Conservation (phyloP, 2,797 vertebrate genomes). For the Aulostomus chinensis region DNA sequence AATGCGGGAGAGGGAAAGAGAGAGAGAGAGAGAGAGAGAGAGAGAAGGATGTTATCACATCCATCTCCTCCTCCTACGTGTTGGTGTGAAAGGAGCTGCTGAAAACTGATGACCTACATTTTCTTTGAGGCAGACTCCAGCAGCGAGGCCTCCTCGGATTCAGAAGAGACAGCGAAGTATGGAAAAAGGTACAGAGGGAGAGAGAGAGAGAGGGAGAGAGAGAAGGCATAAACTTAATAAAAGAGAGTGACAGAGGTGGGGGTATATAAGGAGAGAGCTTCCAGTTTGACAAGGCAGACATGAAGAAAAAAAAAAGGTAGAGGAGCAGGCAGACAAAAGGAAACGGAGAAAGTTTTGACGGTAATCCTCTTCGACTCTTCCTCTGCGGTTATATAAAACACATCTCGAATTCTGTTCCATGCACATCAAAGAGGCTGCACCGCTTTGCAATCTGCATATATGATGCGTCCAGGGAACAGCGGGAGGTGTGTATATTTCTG, state of each 20-base stretch:
- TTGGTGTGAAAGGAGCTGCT: slow-evolving; percentile 64
- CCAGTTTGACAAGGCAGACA: slow-evolving; percentile 47
- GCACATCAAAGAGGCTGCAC: slow-evolving; percentile 77
- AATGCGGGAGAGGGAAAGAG: no score
- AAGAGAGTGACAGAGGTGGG: background rate
- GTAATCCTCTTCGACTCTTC: slow-evolving; percentile 69
- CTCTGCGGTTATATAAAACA: slow-evolving; percentile 74
- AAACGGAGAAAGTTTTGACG: slow-evolving; percentile 63
- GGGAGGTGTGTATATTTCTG: slow-evolving; percentile 30
- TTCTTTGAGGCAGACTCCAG: slow-evolving; percentile 60
- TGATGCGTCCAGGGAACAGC: slow-evolving; percentile 69
- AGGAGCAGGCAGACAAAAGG: slow-evolving; percentile 52
- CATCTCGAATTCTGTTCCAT: slow-evolving; percentile 77
- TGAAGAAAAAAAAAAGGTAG: slow-evolving; percentile 53
- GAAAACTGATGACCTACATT: slow-evolving; percentile 82
- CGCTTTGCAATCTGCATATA: slow-evolving; percentile 75
- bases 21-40: background rate
- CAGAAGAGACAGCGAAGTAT: slow-evolving; percentile 13
- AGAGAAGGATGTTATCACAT: slow-evolving; percentile 58
- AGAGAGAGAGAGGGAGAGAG: slow-evolving; percentile 1
- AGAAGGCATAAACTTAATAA: background rate
- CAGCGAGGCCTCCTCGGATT: slow-evolving; percentile 57
- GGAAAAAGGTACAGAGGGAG: slow-evolving; percentile 8
- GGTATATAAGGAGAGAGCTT: slow-evolving; percentile 30
- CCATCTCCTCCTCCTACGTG: slow-evolving; percentile 56